Base-by-base conservation (phyloP, 92 coral and sea anemone genomes). In the Paragorgia papillata region DNA sequence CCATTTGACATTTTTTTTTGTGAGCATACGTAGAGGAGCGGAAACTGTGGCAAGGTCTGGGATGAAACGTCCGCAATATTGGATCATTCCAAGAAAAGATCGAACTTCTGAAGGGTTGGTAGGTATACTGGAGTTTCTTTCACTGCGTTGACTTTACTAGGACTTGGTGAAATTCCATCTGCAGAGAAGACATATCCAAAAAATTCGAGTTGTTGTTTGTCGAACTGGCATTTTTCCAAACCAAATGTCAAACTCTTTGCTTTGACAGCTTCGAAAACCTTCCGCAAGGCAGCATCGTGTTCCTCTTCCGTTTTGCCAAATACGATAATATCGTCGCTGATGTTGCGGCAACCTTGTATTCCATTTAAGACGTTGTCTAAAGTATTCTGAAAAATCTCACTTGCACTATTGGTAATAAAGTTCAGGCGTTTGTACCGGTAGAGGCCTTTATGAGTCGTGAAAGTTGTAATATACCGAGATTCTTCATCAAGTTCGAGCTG, bases 81-180 rank as follows among this genome's bases (percentile, higher is more conserved):
- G 82, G 9, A 84, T 84, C 79, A 89, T 69, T 10, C 95, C 90
- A 5, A 86, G 83, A 34, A 89, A 83, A 14, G 83, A 82, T 37
- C 80, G 75, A 18, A 75, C 90, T 53, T 83, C 89, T 20, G 82
- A 70, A n/a, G 76, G 80, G 62, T 79, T 76, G 43, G 49, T 82
- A 33, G 92, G 89, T 20, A 37, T 10, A 13, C 19, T 17, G 67
- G 44, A 0, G 76, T 69, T 5, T 71, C 58, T 30, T 33, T 59
- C 35, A 85, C 32, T 12, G 53, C 80, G 5, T 60, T 29, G 5
- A 82, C 84, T 37, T 83, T 83, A 80, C 66, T 77, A 2, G 64
- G 56, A 58, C 83, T 83, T 20, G 87, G 82, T 18, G 82, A 57
- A n/a, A 82, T 19, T 28, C 88, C 83, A 35, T 76, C 80, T 3